These are phyloP conservation scores for Apostichopus parvimensis DNA, from an alignment of 35 echinoderm and acorn worm species.

Conservation along the genomic window DNA sequence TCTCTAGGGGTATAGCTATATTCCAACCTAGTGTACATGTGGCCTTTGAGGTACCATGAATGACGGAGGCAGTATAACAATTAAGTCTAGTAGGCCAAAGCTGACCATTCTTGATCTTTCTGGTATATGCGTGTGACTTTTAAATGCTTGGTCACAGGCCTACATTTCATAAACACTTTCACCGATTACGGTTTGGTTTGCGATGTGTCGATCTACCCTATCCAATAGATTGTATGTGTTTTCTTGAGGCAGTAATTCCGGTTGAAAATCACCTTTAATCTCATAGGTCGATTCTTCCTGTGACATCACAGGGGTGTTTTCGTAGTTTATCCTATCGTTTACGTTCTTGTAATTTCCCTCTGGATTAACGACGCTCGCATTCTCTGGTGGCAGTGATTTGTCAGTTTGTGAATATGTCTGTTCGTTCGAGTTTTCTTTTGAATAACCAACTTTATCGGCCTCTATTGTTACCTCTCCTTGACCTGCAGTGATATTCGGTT, in stretches of 20 bases:
- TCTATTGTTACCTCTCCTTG: not conserved
- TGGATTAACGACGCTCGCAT: not conserved
- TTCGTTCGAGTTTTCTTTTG: not conserved
- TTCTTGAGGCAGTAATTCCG: not conserved
- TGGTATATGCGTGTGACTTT: too few species aligned
- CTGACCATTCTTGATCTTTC: too few species aligned
- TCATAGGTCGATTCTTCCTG: not conserved
- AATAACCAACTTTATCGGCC: not conserved
- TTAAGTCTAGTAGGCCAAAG: too few species aligned
- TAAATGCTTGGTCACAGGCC: too few species aligned
- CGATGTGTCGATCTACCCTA: slow-evolving; percentile 1
- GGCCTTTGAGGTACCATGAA: too few species aligned
- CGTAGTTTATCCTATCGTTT: not conserved
- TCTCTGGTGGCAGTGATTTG: not conserved
- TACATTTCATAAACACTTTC: not conserved
- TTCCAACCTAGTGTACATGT: too few species aligned
- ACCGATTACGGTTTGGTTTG: slow-evolving; percentile 9
- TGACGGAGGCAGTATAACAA: too few species aligned
- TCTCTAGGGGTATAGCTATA: too few species aligned
- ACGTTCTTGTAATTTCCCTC: not conserved
- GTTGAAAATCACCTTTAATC: not conserved
- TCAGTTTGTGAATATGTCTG: not conserved
- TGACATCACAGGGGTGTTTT: not conserved
- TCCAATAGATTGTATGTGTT: slow-evolving; percentile 3
- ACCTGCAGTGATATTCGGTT: not conserved